Evolutionary conservation across 2,888 invertebrate genomes (phyloP).

Genomic region (Tetramorium bicarinatum): DNA sequence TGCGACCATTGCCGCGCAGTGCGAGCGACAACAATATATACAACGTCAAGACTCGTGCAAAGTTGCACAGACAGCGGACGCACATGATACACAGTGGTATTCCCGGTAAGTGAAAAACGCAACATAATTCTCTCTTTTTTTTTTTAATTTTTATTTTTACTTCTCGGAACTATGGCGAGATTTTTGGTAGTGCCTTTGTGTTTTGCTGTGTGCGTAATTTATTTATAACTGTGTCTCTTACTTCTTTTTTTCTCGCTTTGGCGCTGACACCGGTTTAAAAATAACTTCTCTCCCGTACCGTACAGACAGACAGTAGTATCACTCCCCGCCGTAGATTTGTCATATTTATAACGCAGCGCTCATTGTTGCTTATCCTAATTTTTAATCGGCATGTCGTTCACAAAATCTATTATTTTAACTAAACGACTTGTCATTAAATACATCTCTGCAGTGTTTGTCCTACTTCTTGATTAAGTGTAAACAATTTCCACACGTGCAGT

Average conservation of each 20-base stretch:
- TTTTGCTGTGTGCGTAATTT: slow-evolving; percentile 72
- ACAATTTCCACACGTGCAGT: slow-evolving; percentile 80
- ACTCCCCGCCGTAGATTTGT: slow-evolving; percentile 42
- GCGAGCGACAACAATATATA: slow-evolving; percentile 86
- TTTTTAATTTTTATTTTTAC: slow-evolving; percentile 23
- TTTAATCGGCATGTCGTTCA: slow-evolving; percentile 44
- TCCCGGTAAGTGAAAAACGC: slow-evolving; percentile 79
- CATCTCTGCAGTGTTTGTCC: slow-evolving; percentile 62
- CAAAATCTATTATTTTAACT: slow-evolving; percentile 31
- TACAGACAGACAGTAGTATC: slow-evolving; percentile 65
- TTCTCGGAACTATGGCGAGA: slow-evolving; percentile 9
- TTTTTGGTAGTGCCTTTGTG: slow-evolving; percentile 70
- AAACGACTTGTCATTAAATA: slow-evolving; percentile 22
- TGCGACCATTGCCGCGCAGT: slow-evolving; percentile 84
- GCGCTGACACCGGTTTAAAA: slow-evolving; percentile 78
- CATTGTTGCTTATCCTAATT: slow-evolving; percentile 63
- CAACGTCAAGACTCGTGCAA: slow-evolving; percentile 81
- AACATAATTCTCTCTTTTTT: slow-evolving; percentile 34
- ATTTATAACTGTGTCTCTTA: slow-evolving; percentile 78
- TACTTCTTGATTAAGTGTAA: slow-evolving; percentile 74
- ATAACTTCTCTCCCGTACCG: slow-evolving; percentile 74
- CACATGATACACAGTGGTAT: slow-evolving; percentile 80
- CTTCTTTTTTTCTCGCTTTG: slow-evolving; percentile 77
- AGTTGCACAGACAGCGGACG: slow-evolving; percentile 79
- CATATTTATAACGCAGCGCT: slow-evolving; percentile 52